These are phyloP conservation scores for Mugil cephalus DNA, from an alignment of 2,113 vertebrate species.

Conservation along the genomic window DNA sequence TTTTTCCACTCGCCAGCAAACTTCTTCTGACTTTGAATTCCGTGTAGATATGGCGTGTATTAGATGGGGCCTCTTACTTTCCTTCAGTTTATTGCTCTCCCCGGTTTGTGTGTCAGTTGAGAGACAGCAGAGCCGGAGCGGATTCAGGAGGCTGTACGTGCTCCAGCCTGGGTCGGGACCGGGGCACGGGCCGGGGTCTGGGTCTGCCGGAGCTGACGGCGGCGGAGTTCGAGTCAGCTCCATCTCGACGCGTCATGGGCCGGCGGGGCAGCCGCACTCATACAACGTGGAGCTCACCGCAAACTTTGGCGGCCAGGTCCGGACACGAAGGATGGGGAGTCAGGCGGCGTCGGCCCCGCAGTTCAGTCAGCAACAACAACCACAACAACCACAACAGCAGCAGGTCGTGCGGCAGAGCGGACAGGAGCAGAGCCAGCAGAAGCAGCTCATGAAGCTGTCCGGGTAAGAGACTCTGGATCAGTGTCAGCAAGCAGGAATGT, in stretches of 20 bases:
- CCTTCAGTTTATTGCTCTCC: conserved; percentile 73
- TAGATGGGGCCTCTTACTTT: conserved; percentile 84
- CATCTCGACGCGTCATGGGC: conserved; percentile 75
- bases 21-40: neutral
- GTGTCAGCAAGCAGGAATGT: conserved; percentile 5
- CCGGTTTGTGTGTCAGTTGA: conserved; percentile 76
- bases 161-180: conserved; percentile 85
- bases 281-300: conserved; percentile 87
- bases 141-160: conserved; percentile 88
- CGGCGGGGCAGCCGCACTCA: conserved; percentile 77
- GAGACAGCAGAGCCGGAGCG: conserved; percentile 75
- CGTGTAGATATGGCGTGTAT: conserved; percentile 86
- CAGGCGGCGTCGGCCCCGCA: conserved; percentile 69
- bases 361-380: conserved; percentile 6
- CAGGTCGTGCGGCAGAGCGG: too few relatives aligned
- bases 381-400: too few relatives aligned
- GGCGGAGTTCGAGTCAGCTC: conserved; percentile 77
- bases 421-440: conserved; percentile 62
- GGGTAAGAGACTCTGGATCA: conserved; percentile 79
- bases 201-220: conserved; percentile 70
- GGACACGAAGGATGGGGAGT: conserved; percentile 89
- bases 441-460: conserved; percentile 79
- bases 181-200: conserved; percentile 43
- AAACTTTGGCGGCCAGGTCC: conserved; percentile 80
- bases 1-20: neutral